Conservation (phyloP, 1,140 invertebrate species). For the Macrosteles quadrilineatus region DNA sequence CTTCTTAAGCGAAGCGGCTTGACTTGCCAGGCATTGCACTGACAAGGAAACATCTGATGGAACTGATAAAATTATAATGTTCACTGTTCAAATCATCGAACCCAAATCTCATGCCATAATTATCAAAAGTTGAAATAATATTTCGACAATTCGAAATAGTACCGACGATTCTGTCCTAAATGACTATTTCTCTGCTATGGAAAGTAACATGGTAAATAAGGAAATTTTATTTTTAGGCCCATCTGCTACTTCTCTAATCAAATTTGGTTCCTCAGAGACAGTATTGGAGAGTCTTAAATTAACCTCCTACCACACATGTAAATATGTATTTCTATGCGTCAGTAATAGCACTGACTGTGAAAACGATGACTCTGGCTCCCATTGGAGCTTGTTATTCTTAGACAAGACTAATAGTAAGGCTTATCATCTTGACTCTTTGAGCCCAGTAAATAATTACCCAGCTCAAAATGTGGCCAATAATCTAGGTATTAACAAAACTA, state of each 20-base stretch:
- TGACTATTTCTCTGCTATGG: not conserved
- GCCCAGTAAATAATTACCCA: not conserved
- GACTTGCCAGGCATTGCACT: too few species aligned
- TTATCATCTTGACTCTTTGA: not conserved
- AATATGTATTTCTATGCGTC: not conserved
- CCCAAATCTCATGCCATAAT: too few species aligned
- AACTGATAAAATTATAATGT: too few species aligned
- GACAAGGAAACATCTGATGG: too few species aligned
- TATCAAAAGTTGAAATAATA: too few species aligned
- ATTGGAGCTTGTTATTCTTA: slow-evolving; percentile 2
- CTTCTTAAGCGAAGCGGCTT: too few species aligned
- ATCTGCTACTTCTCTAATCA: not conserved
- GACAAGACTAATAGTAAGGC: not conserved
- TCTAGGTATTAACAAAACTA: not conserved
- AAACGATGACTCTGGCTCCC: not conserved
- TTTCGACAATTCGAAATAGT: too few species aligned
- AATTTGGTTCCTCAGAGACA: not conserved
- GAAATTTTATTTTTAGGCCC: not conserved
- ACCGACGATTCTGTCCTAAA: not conserved
- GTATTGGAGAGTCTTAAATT: not conserved
- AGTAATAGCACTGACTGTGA: not conserved
- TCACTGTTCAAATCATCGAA: too few species aligned
- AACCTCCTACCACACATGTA: not conserved
- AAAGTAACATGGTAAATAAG: not conserved
- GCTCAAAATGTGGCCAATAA: not conserved